Conservation (phyloP, 1,140 invertebrate genomes). For the Macrobrachium rosenbergii region DNA sequence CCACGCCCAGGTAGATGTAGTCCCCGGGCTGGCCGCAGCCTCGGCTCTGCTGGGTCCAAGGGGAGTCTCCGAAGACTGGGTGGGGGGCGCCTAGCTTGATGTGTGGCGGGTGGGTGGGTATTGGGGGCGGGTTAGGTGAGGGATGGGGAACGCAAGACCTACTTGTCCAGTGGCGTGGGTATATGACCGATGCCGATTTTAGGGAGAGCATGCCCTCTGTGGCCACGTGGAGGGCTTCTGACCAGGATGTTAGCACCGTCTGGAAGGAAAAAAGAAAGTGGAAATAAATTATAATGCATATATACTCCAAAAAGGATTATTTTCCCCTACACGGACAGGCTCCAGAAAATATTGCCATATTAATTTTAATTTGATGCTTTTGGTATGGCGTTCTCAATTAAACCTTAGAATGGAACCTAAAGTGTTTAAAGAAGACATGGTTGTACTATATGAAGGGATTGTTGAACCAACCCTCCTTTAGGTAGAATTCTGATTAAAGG, state of each 20-base stretch:
- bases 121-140: slow-evolving; percentile 43
- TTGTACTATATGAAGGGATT: too few relatives aligned
- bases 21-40: slow-evolving; percentile 76
- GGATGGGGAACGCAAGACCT: slow-evolving; percentile 47
- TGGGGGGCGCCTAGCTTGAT: slow-evolving; percentile 73
- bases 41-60: slow-evolving; percentile 76
- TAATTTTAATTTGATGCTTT: too few relatives aligned
- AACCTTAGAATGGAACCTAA: too few relatives aligned
- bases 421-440: too few relatives aligned
- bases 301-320: not conserved
- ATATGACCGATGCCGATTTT: slow-evolving; percentile 73
- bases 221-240: slow-evolving; percentile 71
- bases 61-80: slow-evolving; percentile 72
- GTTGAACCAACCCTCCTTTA: too few relatives aligned
- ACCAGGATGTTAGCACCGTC: slow-evolving; percentile 56
- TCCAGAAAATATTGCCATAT: not conserved
- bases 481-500: too few relatives aligned
- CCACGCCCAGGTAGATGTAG: slow-evolving; percentile 74
- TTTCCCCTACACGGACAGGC: not conserved
- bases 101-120: slow-evolving; percentile 67
- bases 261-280: slow-evolving; percentile 12
- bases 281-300: not conserved
- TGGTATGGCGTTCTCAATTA: too few relatives aligned
- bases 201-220: slow-evolving; percentile 74
- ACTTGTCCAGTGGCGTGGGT: slow-evolving; percentile 74